Conservation (phyloP, 1,140 invertebrate genomes). For the Cryptotermes secundus region DNA sequence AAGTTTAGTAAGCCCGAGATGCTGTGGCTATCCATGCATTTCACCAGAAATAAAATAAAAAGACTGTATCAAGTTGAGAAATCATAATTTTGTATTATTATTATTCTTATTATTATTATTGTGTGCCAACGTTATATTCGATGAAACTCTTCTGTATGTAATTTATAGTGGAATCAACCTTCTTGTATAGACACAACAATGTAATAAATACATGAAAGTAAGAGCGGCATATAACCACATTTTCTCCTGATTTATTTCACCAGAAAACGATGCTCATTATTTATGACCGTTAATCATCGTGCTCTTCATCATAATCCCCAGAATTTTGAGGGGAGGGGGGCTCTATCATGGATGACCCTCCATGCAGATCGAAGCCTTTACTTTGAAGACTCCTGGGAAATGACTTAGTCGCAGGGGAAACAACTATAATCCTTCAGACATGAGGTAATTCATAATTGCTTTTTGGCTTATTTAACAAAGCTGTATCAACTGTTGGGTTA, state of each 20-base stretch:
- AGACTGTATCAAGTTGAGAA: conserved; percentile 15
- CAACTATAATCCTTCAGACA: too few species aligned
- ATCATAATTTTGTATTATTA: neutral
- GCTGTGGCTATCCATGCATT: neutral
- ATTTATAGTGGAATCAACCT: neutral
- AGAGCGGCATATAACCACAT: neutral
- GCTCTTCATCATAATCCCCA: too few species aligned
- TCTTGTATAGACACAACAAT: neutral
- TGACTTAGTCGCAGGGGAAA: too few species aligned
- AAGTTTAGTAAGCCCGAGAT: neutral
- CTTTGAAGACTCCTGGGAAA: too few species aligned
- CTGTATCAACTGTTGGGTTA: too few species aligned
- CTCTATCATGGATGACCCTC: too few species aligned
- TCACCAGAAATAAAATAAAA: neutral
- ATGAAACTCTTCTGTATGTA: neutral
- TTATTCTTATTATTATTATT: neutral
- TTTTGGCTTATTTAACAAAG: too few species aligned
- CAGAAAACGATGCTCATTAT: neutral
- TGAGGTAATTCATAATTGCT: too few species aligned
- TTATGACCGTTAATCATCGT: too few species aligned
- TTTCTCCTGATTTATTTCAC: neutral
- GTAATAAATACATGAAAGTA: neutral
- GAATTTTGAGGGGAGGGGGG: too few species aligned
- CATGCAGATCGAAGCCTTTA: too few species aligned
- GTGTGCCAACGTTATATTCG: conserved; percentile 9